Conservation (phyloP, 2,797 vertebrate species). For the Gobionotothen gibberifrons region DNA sequence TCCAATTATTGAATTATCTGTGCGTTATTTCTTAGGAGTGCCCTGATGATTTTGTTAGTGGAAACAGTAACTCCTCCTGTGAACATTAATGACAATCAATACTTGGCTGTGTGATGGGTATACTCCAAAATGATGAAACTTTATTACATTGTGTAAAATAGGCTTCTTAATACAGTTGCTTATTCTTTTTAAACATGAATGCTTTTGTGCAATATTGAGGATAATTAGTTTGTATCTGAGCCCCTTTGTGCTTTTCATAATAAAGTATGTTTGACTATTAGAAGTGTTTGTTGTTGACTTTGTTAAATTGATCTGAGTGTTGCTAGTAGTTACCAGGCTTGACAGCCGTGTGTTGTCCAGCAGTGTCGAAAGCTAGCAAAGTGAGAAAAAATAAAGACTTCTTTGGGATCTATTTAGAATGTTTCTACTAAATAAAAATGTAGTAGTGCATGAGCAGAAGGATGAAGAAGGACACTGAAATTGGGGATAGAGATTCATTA, state of each 20-base stretch:
- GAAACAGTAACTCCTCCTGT: neutral
- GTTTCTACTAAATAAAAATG: slow-evolving; percentile 49
- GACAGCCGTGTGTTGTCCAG: neutral
- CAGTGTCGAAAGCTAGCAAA: neutral
- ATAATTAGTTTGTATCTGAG: slow-evolving; percentile 36
- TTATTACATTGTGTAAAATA: slow-evolving; percentile 22
- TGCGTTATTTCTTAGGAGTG: neutral
- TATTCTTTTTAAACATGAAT: slow-evolving; percentile 29
- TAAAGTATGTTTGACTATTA: slow-evolving; percentile 54
- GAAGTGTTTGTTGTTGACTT: neutral
- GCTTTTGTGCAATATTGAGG: slow-evolving; percentile 52
- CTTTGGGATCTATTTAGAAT: slow-evolving; percentile 37
- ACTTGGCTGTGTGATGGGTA: slow-evolving; percentile 4
- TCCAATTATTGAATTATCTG: neutral
- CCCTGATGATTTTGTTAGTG: slow-evolving; percentile 9
- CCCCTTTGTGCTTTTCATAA: slow-evolving; percentile 48
- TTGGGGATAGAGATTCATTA: slow-evolving; percentile 64
- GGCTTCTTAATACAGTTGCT: slow-evolving; percentile 4
- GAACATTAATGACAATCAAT: slow-evolving; percentile 33
- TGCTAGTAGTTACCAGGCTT: neutral
- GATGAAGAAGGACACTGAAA: slow-evolving; percentile 61
- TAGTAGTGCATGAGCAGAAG: slow-evolving; percentile 51
- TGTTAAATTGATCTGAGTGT: neutral
- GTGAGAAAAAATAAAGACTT: neutral
- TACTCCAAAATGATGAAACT: slow-evolving; percentile 16